Base-by-base conservation (phyloP, 2,888 invertebrate species). In the Seladonia tumulorum region DNA sequence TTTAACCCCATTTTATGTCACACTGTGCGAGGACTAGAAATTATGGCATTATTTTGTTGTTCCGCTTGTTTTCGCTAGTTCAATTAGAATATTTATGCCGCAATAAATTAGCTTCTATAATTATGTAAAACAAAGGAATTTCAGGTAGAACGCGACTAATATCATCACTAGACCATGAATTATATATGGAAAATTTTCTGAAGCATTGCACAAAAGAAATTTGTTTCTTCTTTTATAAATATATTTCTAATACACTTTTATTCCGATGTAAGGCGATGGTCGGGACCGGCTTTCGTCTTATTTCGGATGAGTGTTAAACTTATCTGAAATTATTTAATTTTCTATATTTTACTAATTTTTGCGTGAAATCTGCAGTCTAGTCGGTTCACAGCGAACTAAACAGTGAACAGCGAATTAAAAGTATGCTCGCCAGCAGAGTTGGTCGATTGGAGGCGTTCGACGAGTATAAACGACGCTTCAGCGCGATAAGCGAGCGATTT, bases 11-110 rank as follows among this genome's bases (percentile, higher is more conserved):
- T 66, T 66, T 66, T 66, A 66, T 66, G 63, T 66, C 63, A 66
- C 63, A 29, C 29, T 53, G 22, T 53, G 22, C 60, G 29, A 5
- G 18, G 7, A 8, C 8, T 66, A 29, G 16, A 60, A 35, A 39
- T 70, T 70, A 70, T n/a, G 39, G 70, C 18, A 70, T 70, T 70
- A 70, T 70, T 70, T 66, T 66, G 63, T 66, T 29, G 63, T 66
- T 66, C 63, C 63, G 29, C 29, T n/a, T n/a, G 35, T 35, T 16
- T 29, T 18, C 16, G 63, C 29, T 66, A 35, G 63, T 35, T 35
- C 63, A 66, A 66, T 66, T 66, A 66, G 8, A 66, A 35, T 66
- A 35, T 66, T 66, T 29, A 66, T 66, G 63, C 18, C 63, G 63
- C 16, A 18, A 29, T 66, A 29, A 66, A 66, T 66, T 35, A 16